Conservation (phyloP, 2,797 vertebrate genomes). For the Momotus momota region DNA sequence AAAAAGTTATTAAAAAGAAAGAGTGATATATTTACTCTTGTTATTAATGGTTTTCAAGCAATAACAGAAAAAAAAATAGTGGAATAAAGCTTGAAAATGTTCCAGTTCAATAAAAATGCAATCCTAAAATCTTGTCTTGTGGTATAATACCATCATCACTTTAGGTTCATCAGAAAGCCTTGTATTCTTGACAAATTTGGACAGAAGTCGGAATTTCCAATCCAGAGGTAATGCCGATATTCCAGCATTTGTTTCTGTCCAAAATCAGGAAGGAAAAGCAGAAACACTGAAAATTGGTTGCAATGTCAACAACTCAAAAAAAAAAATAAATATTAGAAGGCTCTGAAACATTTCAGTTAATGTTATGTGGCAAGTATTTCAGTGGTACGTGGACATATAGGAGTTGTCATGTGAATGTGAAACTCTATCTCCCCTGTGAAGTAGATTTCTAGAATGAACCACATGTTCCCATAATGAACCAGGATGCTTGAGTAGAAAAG, state of each 20-base stretch:
- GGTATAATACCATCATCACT: neutral
- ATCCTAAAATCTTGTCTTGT: neutral
- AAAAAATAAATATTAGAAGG: neutral
- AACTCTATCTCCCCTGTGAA: neutral
- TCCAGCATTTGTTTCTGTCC: neutral
- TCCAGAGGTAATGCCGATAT: neutral
- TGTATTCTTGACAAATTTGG: neutral
- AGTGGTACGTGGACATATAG: neutral
- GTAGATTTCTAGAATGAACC: neutral
- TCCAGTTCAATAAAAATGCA: neutral
- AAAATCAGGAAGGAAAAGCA: neutral
- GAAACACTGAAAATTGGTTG: neutral
- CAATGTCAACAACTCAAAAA: neutral
- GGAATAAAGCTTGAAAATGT: neutral
- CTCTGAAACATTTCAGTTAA: neutral
- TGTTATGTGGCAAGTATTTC: neutral
- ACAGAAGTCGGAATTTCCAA: neutral
- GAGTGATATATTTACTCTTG: neutral
- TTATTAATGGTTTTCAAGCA: neutral
- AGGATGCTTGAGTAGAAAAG: neutral
- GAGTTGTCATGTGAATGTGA: neutral
- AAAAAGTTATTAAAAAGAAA: conserved; percentile 14
- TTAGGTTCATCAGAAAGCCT: neutral
- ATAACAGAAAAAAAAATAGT: neutral
- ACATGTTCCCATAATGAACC: neutral